phyloP scores from a whole-genome alignment of 2,113 vertebrate genomes.

The Sorex araneus region DNA sequence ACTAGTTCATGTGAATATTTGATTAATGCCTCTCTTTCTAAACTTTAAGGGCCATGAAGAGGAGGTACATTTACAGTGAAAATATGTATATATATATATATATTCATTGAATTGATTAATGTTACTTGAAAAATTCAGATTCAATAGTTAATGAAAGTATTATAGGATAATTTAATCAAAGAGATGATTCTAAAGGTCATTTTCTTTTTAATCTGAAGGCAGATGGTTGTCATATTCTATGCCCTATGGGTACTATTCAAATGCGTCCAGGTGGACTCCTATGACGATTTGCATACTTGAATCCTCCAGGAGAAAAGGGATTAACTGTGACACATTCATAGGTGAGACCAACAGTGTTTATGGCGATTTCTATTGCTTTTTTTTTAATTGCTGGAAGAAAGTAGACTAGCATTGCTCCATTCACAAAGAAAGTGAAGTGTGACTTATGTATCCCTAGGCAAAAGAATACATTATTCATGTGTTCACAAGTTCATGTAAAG shows the following conservation, averaged over 20 bases:
- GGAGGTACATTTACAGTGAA: background rate
- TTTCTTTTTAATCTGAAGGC: background rate
- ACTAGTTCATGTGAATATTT: slow-evolving; percentile 31
- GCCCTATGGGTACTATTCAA: background rate
- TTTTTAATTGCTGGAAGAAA: slow-evolving; percentile 24
- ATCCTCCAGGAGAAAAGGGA: background rate
- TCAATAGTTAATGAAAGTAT: background rate
- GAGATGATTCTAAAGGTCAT: background rate
- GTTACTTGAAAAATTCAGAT: background rate
- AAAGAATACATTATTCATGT: slow-evolving; percentile 67
- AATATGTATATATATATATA: background rate
- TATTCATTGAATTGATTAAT: background rate
- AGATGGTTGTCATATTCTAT: background rate
- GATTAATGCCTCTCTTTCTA: slow-evolving; percentile 15
- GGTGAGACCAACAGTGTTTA: slow-evolving; percentile 6
- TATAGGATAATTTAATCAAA: background rate
- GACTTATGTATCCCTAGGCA: slow-evolving; percentile 64
- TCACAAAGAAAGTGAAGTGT: background rate
- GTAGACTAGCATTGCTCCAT: background rate
- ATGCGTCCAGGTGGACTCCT: background rate
- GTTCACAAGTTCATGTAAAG: slow-evolving; percentile 54
- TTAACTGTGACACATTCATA: slow-evolving; percentile 16
- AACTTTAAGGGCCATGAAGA: background rate
- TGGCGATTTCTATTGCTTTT: slow-evolving; percentile 39
- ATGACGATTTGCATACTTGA: background rate